These are phyloP conservation scores for Micromesistius poutassou DNA, from an alignment of 2,797 vertebrate genomes.

Conservation along the genomic window DNA sequence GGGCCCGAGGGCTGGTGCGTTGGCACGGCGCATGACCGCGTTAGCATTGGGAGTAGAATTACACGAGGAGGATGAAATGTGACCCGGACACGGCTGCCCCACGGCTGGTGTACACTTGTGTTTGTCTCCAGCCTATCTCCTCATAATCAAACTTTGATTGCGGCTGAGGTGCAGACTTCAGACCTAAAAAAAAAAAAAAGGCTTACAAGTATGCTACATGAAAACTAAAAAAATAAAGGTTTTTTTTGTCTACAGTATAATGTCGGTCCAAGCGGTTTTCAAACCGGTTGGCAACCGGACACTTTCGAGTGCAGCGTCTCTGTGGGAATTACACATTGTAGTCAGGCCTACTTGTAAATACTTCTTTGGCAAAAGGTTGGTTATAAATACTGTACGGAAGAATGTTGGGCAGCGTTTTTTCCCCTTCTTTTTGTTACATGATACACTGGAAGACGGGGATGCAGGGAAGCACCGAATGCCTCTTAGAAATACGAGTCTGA, in stretches of 20 bases:
- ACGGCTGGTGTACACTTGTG: constrained; percentile 34
- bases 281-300: constrained; percentile 14
- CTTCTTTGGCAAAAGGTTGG: constrained; percentile 33
- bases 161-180: constrained; percentile 18
- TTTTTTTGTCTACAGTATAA: neutral
- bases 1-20: constrained; percentile 40
- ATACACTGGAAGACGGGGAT: constrained; percentile 34
- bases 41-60: constrained; percentile 72
- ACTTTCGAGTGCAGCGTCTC: neutral
- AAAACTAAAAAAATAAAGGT: neutral
- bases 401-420: constrained; percentile 20
- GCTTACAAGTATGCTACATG: neutral
- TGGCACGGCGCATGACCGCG: constrained; percentile 53
- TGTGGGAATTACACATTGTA: constrained; percentile 17
- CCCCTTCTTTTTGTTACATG: constrained; percentile 26
- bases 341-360: constrained; percentile 30
- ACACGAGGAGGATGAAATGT: constrained; percentile 71
- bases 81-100: constrained; percentile 50
- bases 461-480: constrained; percentile 36
- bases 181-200: neutral
- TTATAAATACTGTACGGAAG: constrained; percentile 16
- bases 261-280: neutral
- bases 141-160: constrained; percentile 49
- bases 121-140: constrained; percentile 61
- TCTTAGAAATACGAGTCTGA: constrained; percentile 43